phyloP scores from a whole-genome alignment of 37 sponge, comb jelly and placozoan genomes.

The Petrosia ficiformis region DNA sequence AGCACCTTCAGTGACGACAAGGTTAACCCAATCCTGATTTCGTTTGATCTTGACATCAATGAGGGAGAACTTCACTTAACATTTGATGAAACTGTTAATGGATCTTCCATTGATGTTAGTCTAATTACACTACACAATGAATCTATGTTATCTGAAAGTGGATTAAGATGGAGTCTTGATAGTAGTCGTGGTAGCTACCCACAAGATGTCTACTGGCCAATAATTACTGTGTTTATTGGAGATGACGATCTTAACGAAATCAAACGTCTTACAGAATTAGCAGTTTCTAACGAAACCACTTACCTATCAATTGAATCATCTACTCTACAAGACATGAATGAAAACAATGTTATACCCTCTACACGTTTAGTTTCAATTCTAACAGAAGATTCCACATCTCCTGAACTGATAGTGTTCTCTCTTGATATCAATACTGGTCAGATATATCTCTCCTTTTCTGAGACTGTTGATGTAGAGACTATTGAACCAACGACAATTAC shows the following conservation, averaged over 20 bases:
- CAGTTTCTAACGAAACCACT: slow-evolving; percentile 53
- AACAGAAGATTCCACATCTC: slow-evolving; percentile 57
- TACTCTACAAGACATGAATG: slow-evolving; percentile 66
- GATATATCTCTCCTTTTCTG: slow-evolving; percentile 71
- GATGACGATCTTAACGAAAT: slow-evolving; percentile 81
- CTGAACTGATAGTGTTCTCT: slow-evolving; percentile 29
- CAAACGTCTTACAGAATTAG: slow-evolving; percentile 58
- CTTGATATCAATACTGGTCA: slow-evolving; percentile 71
- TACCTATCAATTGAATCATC: slow-evolving; percentile 37
- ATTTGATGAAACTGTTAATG: slow-evolving; percentile 83
- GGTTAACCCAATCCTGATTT: slow-evolving; percentile 41
- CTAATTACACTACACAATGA: slow-evolving; percentile 34
- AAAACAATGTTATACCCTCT: slow-evolving; percentile 42
- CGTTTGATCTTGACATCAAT: slow-evolving; percentile 78
- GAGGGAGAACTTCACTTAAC: slow-evolving; percentile 40
- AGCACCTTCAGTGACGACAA: slow-evolving; percentile 55
- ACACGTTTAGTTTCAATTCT: slow-evolving; percentile 35
- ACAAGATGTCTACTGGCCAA: slow-evolving; percentile 62
- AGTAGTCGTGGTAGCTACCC: slow-evolving; percentile 20
- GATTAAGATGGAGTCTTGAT: neutral
- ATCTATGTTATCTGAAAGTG: neutral
- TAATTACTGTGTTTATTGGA: slow-evolving; percentile 54
- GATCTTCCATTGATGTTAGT: slow-evolving; percentile 47
- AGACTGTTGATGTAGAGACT: slow-evolving; percentile 67
- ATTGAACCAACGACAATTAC: slow-evolving; percentile 57